Evolutionary conservation across 2,113 vertebrate genomes (phyloP).

Genomic region (Tylochromis polylepis): DNA sequence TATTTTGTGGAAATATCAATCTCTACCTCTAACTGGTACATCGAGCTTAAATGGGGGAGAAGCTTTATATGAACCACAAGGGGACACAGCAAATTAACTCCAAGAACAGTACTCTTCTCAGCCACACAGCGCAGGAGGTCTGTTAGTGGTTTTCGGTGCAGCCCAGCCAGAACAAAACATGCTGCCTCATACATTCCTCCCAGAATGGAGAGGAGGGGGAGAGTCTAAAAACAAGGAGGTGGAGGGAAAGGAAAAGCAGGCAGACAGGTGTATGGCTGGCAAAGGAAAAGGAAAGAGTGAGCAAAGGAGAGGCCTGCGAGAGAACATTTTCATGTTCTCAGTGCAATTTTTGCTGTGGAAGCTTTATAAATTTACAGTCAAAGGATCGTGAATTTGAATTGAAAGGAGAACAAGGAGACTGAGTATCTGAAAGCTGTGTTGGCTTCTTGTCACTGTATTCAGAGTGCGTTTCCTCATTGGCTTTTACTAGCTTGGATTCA

Average conservation of each 20-base stretch:
- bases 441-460: background rate
- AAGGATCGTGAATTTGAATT: background rate
- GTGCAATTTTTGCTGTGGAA: background rate
- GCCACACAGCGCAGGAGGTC: slow-evolving; percentile 31
- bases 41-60: background rate
- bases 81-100: background rate
- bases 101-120: background rate
- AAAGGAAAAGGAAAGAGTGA: slow-evolving; percentile 36
- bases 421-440: background rate
- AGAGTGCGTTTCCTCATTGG: background rate
- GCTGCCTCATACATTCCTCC: slow-evolving; percentile 66
- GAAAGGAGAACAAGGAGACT: background rate
- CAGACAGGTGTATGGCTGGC: slow-evolving; percentile 39
- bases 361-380: background rate
- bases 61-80: background rate
- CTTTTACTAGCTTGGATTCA: background rate
- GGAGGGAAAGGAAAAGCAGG: background rate
- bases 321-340: background rate
- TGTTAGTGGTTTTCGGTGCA: slow-evolving; percentile 46
- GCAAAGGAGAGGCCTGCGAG: background rate
- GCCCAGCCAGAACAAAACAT: slow-evolving; percentile 46
- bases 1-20: background rate
- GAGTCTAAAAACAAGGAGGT: background rate
- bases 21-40: background rate
- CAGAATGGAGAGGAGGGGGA: background rate